Base-by-base conservation (phyloP, 2,888 invertebrate species). In the Diarsia mendica region DNA sequence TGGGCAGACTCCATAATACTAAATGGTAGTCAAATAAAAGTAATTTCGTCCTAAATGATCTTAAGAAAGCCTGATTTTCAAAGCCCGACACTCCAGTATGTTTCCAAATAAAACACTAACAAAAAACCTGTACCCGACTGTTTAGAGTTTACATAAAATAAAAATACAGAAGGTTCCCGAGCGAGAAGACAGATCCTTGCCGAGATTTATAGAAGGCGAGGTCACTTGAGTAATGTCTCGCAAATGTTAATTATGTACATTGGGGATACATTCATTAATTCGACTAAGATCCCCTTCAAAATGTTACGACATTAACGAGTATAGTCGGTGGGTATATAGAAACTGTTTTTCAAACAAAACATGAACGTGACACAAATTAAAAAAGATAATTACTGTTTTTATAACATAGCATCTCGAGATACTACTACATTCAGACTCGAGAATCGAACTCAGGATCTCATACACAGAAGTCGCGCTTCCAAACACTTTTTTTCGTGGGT, bases 181-280 rank as follows among this genome's bases (percentile, higher is more conserved):
- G 65, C 66, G 68, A 70, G 77, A 65, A 75, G 78, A 87, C 69
- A 72, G 80, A 82, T 80, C 77, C 72, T 75, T 53, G 46, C 71
- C 49, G 78, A 86, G 86, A 86, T 87, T 86, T 87, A 86, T 85
- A 80, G 86, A 84, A 76, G 79, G 78, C 72, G 82, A 84, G 86
- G 76, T 86, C 80, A 85, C 88, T 87, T 85, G 82, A 85, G 77
- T 89, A 88, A 90, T 86, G 89, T 85, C 86, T 87, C 83, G 82
- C 79, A 79, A 87, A 90, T 89, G 90, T 87, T 89, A 89, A 89
- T 89, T 89, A 86, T 85, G 85, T 85, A 79, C 80, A 84, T 82
- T 66, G 74, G 82, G 83, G 86, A 89, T 89, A 85, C 82, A 85
- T 87, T 88, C 87, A 90, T 90, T 88, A 87, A 85, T 88, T 82